Evolutionary conservation across 1,140 invertebrate genomes (phyloP), one percentile per base, ranked within the genome.

Genomic region (Oncopodura yosiiana): DNA sequence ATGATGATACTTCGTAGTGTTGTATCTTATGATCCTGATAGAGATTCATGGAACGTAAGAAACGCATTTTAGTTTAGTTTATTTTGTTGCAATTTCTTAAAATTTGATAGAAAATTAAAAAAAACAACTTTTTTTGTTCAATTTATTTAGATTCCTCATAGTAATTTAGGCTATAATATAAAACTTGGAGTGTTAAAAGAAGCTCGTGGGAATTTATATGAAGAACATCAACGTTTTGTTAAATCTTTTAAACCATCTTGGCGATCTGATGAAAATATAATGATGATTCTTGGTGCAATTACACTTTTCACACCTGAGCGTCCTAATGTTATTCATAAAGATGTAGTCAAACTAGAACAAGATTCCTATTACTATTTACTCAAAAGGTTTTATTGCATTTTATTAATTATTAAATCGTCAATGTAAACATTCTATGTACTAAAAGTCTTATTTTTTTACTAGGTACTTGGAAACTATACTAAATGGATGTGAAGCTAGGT

Each of bases 1-100:
- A 87, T 95, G 78, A 86, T 94, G 83, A 84, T 94, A 29, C 74
- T 94, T 18, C 75, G 88, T 26, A 88, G 88, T 55, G 86, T 84
- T 0, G 83, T 90, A 73, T 86, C 82, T 39, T 94, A 90, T 66
- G 88, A 94, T 69, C 78, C 81, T 8, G 84, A 86, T 60, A 81
- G 83, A 60, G 79, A 84, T 61, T 81, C 80, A 51, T 94, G 88
- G 89, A 86, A 84, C 74, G 84, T 83, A 69, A 62, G 58, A 48
- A n/a, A n/a, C n/a, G n/a, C n/a, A n/a, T n/a, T n/a, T n/a, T n/a
- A 29, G 43, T 18, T 0, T 60, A 32, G 14, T 19, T 49, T 36
- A 21, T 19, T 11, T n/a, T 4, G 27, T 37, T 32, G 8, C 14
- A 14, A 3, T 53, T 21, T 23, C 27, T 46, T 21, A 11, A 32